These are phyloP conservation scores for Ia io DNA, from an alignment of 2,113 vertebrate genomes.

Conservation along the genomic window DNA sequence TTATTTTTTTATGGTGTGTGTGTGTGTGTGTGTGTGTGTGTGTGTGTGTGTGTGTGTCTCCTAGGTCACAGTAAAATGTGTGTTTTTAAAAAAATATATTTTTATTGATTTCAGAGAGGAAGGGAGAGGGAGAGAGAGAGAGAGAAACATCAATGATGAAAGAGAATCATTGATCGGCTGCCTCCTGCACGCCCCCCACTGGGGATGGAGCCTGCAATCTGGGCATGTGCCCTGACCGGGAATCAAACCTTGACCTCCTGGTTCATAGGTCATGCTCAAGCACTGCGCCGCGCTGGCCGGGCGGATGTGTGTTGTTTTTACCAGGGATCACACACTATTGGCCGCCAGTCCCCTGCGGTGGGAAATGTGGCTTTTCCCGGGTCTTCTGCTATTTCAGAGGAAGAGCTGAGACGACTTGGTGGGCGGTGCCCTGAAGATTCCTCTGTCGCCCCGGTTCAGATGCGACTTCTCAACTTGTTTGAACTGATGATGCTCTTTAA, in stretches of 20 bases:
- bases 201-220: too few species aligned
- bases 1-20: neutral
- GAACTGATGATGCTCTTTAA: neutral
- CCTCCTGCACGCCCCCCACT: too few species aligned
- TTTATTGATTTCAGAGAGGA: too few species aligned
- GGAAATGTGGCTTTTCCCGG: neutral
- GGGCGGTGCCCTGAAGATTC: too few species aligned
- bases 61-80: neutral
- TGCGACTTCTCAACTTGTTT: neutral
- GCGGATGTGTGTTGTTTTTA: neutral
- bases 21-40: neutral
- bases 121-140: too few species aligned
- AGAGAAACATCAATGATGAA: too few species aligned
- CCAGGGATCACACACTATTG: fast-evolving
- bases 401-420: neutral
- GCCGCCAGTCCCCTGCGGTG: fast-evolving
- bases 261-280: too few species aligned
- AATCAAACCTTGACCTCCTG: too few species aligned
- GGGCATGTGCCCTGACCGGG: too few species aligned
- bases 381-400: neutral
- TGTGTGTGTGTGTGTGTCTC: neutral
- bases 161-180: too few species aligned
- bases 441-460: neutral
- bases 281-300: too few species aligned
- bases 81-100: neutral